Conservation (phyloP, 2,888 invertebrate species). For the Ophioninae sp. region DNA sequence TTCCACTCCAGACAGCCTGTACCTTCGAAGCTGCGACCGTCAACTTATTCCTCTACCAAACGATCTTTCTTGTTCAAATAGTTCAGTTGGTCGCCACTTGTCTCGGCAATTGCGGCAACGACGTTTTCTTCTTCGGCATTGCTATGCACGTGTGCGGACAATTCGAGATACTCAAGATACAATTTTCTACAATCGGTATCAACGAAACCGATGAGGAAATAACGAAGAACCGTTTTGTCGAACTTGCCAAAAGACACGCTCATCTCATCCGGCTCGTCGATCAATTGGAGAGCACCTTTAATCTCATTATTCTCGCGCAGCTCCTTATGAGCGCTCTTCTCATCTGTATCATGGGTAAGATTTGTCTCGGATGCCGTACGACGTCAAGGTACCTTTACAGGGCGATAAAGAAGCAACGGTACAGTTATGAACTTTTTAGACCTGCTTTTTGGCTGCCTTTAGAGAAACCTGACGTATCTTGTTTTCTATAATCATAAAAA, state of each 20-base stretch:
- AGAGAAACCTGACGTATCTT: no score
- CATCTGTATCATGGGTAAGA: slow-evolving; percentile 68
- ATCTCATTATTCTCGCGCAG: slow-evolving; percentile 67
- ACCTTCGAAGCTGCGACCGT: slow-evolving; percentile 52
- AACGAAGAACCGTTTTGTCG: slow-evolving; percentile 30
- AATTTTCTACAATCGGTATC: slow-evolving; percentile 62
- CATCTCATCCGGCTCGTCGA: slow-evolving; percentile 63
- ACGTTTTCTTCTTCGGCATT: slow-evolving; percentile 73
- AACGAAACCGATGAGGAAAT: slow-evolving; percentile 32
- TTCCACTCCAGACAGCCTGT: slow-evolving; percentile 64
- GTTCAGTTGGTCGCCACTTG: slow-evolving; percentile 64
- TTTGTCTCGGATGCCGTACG: no score
- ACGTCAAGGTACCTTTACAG: neutral
- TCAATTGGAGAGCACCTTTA: slow-evolving; percentile 63
- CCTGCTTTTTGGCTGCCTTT: neutral
- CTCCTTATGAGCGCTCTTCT: slow-evolving; percentile 65
- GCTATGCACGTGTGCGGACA: slow-evolving; percentile 77
- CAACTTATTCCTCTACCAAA: slow-evolving; percentile 56
- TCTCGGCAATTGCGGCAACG: slow-evolving; percentile 67
- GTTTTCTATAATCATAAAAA: no score
- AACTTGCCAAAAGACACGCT: slow-evolving; percentile 61
- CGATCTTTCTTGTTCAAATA: slow-evolving; percentile 64
- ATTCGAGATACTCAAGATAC: slow-evolving; percentile 71
- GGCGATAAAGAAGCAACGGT: neutral
- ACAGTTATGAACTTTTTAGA: neutral